These are phyloP conservation scores for Epizoanthus stellaris DNA, from an alignment of 92 coral and sea anemone genomes.

Conservation along the genomic window DNA sequence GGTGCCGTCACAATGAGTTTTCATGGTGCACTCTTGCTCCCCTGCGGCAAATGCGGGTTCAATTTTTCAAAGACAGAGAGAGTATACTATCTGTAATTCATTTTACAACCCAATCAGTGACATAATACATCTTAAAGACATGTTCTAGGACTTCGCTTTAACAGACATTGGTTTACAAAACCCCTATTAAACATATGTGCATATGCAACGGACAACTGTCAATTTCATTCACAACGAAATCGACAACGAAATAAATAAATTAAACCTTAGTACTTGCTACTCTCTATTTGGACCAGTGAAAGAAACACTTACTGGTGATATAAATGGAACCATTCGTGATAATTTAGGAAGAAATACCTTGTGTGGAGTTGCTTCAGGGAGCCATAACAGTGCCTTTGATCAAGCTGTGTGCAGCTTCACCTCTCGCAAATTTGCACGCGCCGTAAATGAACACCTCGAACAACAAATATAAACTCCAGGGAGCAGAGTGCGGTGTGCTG, in stretches of 20 bases:
- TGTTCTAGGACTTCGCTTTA: neutral
- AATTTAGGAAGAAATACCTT: conserved; percentile 45
- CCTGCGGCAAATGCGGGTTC: conserved; percentile 38
- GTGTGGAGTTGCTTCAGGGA: conserved; percentile 7
- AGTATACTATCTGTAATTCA: neutral
- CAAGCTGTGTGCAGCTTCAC: conserved; percentile 56
- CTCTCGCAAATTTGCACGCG: conserved; percentile 76
- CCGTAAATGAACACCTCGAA: conserved; percentile 89
- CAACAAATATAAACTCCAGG: conserved; percentile 72
- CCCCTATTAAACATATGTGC: neutral
- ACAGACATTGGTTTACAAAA: neutral
- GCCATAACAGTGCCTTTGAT: conserved; percentile 31
- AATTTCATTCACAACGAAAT: conserved; percentile 41
- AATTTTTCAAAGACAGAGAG: neutral
- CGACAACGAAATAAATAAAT: neutral
- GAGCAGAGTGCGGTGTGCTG: conserved; percentile 68
- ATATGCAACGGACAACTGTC: conserved; percentile 33
- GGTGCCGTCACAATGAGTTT: conserved; percentile 80
- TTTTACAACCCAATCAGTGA: neutral
- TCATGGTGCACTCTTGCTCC: conserved; percentile 59
- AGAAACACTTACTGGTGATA: neutral
- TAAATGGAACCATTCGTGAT: neutral
- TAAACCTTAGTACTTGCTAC: neutral
- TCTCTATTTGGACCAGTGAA: neutral
- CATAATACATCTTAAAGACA: neutral